Conservation (phyloP, 2,113 vertebrate genomes). For the Nettapus auritus region DNA sequence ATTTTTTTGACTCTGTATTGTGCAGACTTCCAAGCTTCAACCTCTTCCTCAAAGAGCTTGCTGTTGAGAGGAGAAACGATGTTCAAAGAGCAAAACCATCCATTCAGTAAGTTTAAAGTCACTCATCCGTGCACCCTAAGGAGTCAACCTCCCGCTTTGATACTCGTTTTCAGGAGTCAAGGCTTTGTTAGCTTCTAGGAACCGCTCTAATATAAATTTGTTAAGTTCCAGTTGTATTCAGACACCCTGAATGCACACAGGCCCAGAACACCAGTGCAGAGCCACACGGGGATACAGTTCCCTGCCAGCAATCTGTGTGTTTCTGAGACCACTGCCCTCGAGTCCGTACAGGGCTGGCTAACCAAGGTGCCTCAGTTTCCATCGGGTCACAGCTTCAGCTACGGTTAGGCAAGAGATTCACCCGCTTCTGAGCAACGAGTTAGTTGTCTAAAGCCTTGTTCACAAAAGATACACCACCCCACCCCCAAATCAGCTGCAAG, state of each 20-base stretch:
- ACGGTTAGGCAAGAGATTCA: neutral
- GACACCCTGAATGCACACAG: neutral
- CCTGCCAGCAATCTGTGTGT: neutral
- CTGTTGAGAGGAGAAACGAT: neutral
- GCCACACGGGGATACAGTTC: neutral
- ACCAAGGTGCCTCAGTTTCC: neutral
- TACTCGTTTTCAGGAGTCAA: neutral
- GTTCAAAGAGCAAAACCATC: neutral
- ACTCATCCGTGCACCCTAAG: neutral
- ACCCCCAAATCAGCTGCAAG: slow-evolving; percentile 26
- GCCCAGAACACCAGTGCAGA: neutral
- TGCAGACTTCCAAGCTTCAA: neutral
- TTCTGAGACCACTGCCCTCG: neutral
- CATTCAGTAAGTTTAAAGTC: neutral
- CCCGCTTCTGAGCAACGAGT: neutral
- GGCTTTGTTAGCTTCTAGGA: neutral
- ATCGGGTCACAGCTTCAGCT: neutral
- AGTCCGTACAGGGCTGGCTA: neutral
- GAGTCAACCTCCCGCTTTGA: neutral
- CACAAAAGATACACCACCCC: slow-evolving; percentile 12
- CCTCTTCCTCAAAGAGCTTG: neutral
- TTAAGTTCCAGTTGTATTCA: neutral
- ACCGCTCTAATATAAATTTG: neutral
- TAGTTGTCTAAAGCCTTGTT: slow-evolving; percentile 15
- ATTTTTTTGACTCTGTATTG: neutral